Conservation (phyloP, 2,888 invertebrate genomes). For the Perdita meconis region DNA sequence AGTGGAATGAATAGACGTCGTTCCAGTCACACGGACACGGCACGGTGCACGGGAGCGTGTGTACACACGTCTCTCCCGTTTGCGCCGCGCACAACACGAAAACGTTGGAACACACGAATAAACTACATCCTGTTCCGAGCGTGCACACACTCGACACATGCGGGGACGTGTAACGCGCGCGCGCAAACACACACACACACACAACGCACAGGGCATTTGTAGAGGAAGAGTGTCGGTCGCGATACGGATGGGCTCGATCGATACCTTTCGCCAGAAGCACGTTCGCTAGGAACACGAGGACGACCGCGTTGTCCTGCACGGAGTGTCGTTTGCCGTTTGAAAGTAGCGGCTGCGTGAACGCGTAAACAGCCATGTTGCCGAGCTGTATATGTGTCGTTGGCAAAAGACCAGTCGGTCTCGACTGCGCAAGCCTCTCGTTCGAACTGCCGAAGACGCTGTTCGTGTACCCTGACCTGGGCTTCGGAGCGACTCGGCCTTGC, state of each 20-base stretch:
- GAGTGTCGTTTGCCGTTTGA: constrained; percentile 54
- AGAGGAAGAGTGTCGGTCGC: neutral
- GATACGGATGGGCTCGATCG: constrained; percentile 17
- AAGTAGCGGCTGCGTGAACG: constrained; percentile 55
- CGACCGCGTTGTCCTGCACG: constrained; percentile 47
- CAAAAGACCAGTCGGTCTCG: constrained; percentile 26
- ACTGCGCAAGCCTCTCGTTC: constrained; percentile 70
- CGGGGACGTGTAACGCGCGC: neutral
- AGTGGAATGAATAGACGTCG: constrained; percentile 62
- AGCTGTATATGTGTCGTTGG: constrained; percentile 3
- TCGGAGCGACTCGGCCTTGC: constrained; percentile 56
- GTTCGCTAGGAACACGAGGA: constrained; percentile 62
- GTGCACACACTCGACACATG: too few species aligned
- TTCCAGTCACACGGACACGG: constrained; percentile 58
- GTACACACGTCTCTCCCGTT: constrained; percentile 17
- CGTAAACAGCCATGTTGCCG: constrained; percentile 64
- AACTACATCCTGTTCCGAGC: constrained; percentile 69
- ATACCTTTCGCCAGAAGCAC: constrained; percentile 71
- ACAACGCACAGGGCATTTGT: neutral
- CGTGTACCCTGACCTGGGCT: constrained; percentile 62
- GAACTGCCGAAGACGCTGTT: constrained; percentile 67
- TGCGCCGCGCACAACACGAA: constrained; percentile 55
- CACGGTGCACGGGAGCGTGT: neutral
- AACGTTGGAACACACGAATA: constrained; percentile 57
- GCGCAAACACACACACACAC: neutral